Evolutionary conservation across 2,113 vertebrate genomes (phyloP).

Genomic region (Tragelaphus buxtoni): DNA sequence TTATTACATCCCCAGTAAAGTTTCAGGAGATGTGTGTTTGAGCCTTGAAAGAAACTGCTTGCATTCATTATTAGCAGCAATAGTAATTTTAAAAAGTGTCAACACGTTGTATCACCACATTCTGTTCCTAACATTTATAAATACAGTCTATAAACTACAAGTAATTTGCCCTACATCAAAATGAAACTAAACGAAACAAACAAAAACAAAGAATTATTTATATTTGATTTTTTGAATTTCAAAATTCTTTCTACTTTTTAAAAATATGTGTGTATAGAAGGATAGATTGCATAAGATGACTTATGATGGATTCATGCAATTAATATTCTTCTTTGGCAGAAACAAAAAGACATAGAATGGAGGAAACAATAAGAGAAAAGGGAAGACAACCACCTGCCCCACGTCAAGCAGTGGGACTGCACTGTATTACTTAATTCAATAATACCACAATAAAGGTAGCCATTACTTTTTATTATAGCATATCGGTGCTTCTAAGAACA

Average conservation of each 20-base stretch:
- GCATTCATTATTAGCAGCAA: constrained; percentile 67
- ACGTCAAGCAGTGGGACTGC: constrained; percentile 12
- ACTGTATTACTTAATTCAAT: constrained; percentile 60
- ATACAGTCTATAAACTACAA: constrained; percentile 53
- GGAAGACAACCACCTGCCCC: neutral
- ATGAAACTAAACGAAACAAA: constrained; percentile 61
- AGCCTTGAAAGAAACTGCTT: neutral
- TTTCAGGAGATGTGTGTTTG: neutral
- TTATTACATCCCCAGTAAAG: neutral
- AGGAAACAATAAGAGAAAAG: neutral
- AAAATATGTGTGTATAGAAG: neutral
- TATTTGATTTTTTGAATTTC: constrained; percentile 50
- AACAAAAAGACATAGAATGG: neutral
- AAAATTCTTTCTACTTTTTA: constrained; percentile 33
- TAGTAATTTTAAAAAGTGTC: constrained; percentile 59
- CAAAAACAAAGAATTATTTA: constrained; percentile 53
- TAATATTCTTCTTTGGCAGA: neutral
- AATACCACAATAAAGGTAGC: constrained; percentile 70
- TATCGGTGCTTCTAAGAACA: constrained; percentile 51
- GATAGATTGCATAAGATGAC: neutral
- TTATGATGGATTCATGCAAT: neutral
- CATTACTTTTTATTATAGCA: constrained; percentile 65
- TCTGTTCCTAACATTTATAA: constrained; percentile 69
- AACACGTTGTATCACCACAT: constrained; percentile 65
- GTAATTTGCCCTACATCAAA: constrained; percentile 48